phyloP scores from a whole-genome alignment of 2,888 invertebrate genomes.

The Drosophila diplacantha region DNA sequence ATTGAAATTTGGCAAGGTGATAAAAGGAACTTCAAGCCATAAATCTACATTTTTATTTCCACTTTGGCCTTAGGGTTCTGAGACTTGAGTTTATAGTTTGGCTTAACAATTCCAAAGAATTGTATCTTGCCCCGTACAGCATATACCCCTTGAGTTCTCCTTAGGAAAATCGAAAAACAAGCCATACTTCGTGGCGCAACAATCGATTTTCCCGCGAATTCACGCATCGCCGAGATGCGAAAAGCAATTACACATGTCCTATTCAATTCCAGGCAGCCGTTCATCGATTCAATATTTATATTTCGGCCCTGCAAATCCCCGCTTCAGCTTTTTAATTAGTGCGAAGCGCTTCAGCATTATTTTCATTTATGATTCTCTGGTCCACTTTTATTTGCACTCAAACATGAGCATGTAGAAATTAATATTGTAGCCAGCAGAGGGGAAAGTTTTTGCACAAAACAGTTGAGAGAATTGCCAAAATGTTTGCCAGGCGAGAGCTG shows the following conservation, averaged over 20 bases:
- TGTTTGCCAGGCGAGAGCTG: slow-evolving; percentile 43
- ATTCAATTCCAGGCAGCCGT: slow-evolving; percentile 29
- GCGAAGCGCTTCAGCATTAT: slow-evolving; percentile 68
- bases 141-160: neutral
- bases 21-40: neutral
- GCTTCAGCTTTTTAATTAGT: slow-evolving; percentile 62
- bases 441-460: slow-evolving; percentile 16
- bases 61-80: neutral
- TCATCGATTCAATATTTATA: slow-evolving; percentile 44
- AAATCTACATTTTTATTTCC: neutral
- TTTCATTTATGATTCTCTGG: slow-evolving; percentile 51
- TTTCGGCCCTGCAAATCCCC: slow-evolving; percentile 20
- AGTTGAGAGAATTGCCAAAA: slow-evolving; percentile 23
- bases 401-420: slow-evolving; percentile 48
- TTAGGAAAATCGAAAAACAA: neutral
- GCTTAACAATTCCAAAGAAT: neutral
- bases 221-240: slow-evolving; percentile 38
- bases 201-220: slow-evolving; percentile 26
- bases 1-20: neutral
- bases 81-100: neutral
- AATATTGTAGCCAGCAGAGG: slow-evolving; percentile 27
- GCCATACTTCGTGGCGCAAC: slow-evolving; percentile 4
- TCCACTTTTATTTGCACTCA: slow-evolving; percentile 54
- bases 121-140: too few relatives aligned
- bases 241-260: slow-evolving; percentile 68